Percentiles rank a stretch among this genome's conserved stretches.
Conservation (phyloP, 2,888 invertebrate genomes). For the Lamproptera curius region DNA sequence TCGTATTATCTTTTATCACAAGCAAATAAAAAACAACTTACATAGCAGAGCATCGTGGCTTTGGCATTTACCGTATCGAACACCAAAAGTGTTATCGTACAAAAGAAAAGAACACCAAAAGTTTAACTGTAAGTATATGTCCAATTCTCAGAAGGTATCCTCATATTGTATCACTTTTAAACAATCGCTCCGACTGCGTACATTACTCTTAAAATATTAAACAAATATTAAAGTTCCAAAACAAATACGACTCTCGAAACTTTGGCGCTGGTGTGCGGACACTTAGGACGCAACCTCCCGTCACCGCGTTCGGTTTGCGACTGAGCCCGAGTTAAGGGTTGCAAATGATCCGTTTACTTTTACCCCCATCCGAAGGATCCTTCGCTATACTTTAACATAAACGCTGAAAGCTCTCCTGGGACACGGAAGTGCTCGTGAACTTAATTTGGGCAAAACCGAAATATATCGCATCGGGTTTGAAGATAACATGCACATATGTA, state of each 20-base stretch:
- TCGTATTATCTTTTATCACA: no score
- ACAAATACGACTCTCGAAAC: conserved; percentile 3
- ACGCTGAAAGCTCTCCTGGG: no score
- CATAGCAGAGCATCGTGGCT: conserved; percentile 19
- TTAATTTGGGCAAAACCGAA: no score
- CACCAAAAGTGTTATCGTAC: not conserved
- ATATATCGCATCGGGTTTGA: no score
- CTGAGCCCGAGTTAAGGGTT: conserved; percentile 17
- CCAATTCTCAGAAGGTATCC: conserved; percentile 17
- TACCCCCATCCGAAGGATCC: not conserved
- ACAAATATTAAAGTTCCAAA: not conserved
- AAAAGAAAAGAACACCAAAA: conserved; percentile 2
- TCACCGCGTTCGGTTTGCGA: conserved; percentile 7
- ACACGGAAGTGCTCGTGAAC: no score
- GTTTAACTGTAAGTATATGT: conserved; percentile 16
- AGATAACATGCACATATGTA: no score
- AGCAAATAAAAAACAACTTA: conserved; percentile 9
- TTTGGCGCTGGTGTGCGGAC: conserved; percentile 3
- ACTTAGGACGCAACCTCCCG: conserved; percentile 12
- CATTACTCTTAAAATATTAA: no score
- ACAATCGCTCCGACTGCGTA: no score
- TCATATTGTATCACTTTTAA: conserved; percentile 13
- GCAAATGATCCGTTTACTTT: conserved; percentile 12
- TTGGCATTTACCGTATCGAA: conserved; percentile 5
- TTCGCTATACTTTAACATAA: not conserved